These are phyloP conservation scores for Agonopterix heracliana DNA, from an alignment of 2,888 invertebrate genomes.

Conservation along the genomic window DNA sequence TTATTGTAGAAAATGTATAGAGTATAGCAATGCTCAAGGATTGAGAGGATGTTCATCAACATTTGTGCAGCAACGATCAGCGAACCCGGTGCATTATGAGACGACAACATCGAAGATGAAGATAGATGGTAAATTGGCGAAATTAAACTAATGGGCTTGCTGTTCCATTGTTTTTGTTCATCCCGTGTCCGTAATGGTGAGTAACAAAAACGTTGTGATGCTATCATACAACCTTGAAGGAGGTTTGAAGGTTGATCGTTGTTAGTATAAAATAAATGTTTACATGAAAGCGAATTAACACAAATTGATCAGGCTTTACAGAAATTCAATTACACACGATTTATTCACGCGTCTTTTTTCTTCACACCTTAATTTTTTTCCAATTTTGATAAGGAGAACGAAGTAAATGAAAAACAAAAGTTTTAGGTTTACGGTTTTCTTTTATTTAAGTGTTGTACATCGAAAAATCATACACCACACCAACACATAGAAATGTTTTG, in stretches of 20 bases:
- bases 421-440: too few relatives aligned
- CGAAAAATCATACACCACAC: too few relatives aligned
- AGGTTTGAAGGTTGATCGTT: conserved; percentile 22
- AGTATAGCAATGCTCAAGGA: conserved; percentile 33
- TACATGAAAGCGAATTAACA: too few relatives aligned
- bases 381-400: too few relatives aligned
- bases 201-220: conserved; percentile 41
- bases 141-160: conserved; percentile 60
- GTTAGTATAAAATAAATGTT: too few relatives aligned
- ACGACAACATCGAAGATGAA: conserved; percentile 59
- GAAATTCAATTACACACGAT: too few relatives aligned
- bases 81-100: conserved; percentile 38
- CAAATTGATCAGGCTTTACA: too few relatives aligned
- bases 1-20: conserved; percentile 61
- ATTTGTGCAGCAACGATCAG: conserved; percentile 36
- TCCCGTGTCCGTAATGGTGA: conserved; percentile 35
- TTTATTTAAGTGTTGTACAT: too few relatives aligned
- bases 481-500: too few relatives aligned
- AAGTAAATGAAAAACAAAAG: too few relatives aligned
- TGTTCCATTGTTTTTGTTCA: conserved; percentile 51
- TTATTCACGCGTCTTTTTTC: too few relatives aligned
- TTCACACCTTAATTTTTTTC: too few relatives aligned
- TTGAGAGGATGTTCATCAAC: conserved; percentile 8
- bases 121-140: conserved; percentile 67
- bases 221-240: conserved; percentile 50